phyloP scores from a whole-genome alignment of 2,797 vertebrate genomes.

The Gymnoscopelus braueri region DNA sequence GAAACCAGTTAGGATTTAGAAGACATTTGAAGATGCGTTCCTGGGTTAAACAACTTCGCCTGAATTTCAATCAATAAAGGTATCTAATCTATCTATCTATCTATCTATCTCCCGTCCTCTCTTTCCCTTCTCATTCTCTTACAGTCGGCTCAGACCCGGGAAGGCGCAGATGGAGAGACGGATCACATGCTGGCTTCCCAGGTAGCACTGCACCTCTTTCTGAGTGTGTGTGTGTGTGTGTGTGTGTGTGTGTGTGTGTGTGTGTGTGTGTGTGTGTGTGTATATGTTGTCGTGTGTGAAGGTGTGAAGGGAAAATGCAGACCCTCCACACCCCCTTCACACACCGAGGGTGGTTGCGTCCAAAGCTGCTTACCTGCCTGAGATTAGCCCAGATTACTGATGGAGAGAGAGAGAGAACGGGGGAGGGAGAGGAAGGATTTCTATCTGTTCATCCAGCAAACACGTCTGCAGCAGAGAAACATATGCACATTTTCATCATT shows the following conservation, averaged over 20 bases:
- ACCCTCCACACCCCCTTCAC: slow-evolving; percentile 26
- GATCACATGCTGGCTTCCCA: slow-evolving; percentile 76
- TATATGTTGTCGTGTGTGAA: slow-evolving; percentile 36
- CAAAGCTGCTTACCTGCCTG: slow-evolving; percentile 80
- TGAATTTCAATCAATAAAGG: too few species aligned
- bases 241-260: slow-evolving; percentile 35
- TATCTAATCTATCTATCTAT: too few species aligned
- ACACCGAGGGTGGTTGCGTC: slow-evolving; percentile 66
- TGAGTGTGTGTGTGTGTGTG: slow-evolving; percentile 14
- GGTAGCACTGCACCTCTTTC: slow-evolving; percentile 66
- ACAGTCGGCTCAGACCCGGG: slow-evolving; percentile 49
- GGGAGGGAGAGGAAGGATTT: slow-evolving; percentile 60
- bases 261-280: slow-evolving; percentile 37
- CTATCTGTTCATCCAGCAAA: slow-evolving; percentile 62
- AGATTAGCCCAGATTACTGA: slow-evolving; percentile 81
- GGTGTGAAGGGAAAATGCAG: slow-evolving; percentile 21
- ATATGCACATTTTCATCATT: neutral
- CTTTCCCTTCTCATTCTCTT: slow-evolving; percentile 18
- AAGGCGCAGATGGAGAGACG: slow-evolving; percentile 70
- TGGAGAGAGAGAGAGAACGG: slow-evolving; percentile 49
- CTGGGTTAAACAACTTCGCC: too few species aligned
- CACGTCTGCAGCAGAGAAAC: slow-evolving; percentile 43
- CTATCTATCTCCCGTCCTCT: neutral
- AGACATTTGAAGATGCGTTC: too few species aligned
- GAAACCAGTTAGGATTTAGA: too few species aligned